Base-by-base conservation (phyloP, 1,140 invertebrate species). In the Sycophaga agraensis region DNA sequence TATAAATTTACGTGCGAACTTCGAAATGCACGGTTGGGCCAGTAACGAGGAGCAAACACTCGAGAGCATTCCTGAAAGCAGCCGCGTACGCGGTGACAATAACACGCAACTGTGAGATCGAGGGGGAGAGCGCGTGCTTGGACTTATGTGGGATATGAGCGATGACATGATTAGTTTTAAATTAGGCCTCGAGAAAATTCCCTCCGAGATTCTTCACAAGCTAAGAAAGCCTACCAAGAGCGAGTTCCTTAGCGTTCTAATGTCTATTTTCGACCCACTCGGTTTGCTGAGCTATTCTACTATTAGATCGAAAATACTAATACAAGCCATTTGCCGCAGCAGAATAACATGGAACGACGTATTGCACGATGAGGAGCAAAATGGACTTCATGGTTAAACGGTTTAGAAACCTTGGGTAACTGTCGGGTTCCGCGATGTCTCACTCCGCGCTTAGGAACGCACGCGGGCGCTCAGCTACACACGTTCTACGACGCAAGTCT, bases 231-330 rank as follows among this genome's bases (percentile, higher is more conserved):
- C 66, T 4, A 69, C 70, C 5, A 75, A 76, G 57, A 19, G 68
- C 28, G 58, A 67, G 31, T 49, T 73, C 31, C 57, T 74, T 12
- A 61, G 62, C 0, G 56, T 68, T 4, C 56, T 70, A 2, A 66
- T 72, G 63, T 54, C 65, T 12, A 64, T 77, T 22, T 80, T 69
- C 64, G 76, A 80, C 50, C 70, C 74, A 2, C 63, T 75, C 11
- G 77, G 74, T 24, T 71, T 74, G 53, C 24, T 79, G 7, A 53
- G 68, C 8, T 73, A 74, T 14, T 70, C 75, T 42, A 66, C 57
- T 12, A 71, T 77, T 28, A 69, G 66, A 43, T 42, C 63, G 28
- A 78, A 77, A 70, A 71, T 77, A 9, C 39, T 80, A 2, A 46
- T 80, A 1, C 77, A 79, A 67, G 59, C 73, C 9, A 56, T 73